Evolutionary conservation across 2,888 invertebrate species (phyloP).

Genomic region (Leucania comma): DNA sequence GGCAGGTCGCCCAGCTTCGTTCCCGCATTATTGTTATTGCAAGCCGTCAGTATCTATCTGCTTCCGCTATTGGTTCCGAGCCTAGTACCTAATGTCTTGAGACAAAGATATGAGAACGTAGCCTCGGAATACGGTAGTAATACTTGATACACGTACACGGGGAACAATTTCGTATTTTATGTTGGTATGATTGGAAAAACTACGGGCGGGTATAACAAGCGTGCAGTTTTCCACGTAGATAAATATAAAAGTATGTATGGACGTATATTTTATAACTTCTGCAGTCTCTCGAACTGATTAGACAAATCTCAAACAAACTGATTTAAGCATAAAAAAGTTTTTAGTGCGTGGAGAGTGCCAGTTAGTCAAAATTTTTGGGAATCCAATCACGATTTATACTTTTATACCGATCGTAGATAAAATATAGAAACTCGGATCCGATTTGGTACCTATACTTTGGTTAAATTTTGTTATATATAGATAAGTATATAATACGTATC

Average conservation of each 20-base stretch:
- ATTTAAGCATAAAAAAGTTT: conserved; percentile 66
- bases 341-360: conserved; percentile 50
- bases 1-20: conserved; percentile 89
- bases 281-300: conserved; percentile 61
- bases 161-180: conserved; percentile 63
- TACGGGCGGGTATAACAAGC: conserved; percentile 47
- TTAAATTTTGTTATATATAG: conserved; percentile 1
- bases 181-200: conserved; percentile 64
- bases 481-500: background rate
- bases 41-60: conserved; percentile 85
- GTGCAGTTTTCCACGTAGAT: conserved; percentile 50
- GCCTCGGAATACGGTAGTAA: conserved; percentile 64
- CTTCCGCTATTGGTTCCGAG: conserved; percentile 86
- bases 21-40: conserved; percentile 90
- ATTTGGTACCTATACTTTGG: conserved; percentile 14
- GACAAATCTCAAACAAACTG: conserved; percentile 61
- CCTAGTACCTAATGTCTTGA: conserved; percentile 81
- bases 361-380: conserved; percentile 60
- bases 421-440: conserved; percentile 31
- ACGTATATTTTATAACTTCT: conserved; percentile 50
- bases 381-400: conserved; percentile 65
- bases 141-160: conserved; percentile 67
- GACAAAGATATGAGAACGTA: conserved; percentile 79
- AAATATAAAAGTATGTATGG: conserved; percentile 36
- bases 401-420: conserved; percentile 60